These are phyloP conservation scores for Bubalus kerabau DNA, from an alignment of 2,113 vertebrate genomes.

Conservation along the genomic window DNA sequence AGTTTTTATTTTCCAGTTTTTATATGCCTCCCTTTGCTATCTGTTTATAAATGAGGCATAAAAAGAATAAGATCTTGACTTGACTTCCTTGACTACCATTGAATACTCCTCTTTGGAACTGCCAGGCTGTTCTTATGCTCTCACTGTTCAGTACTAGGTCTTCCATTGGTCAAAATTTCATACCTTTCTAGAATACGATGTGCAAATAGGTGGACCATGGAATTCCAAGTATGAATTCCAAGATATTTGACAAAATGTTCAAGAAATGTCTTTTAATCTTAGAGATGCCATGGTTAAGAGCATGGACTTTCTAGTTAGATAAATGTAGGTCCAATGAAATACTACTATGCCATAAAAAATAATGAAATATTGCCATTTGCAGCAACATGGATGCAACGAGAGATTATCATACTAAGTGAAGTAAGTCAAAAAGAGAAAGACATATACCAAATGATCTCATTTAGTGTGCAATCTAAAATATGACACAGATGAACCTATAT, in stretches of 20 bases:
- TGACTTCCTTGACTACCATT: neutral
- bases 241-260: neutral
- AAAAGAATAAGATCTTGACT: neutral
- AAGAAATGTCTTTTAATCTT: neutral
- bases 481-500: neutral
- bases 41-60: neutral
- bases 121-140: neutral
- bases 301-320: neutral
- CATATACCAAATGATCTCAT: neutral
- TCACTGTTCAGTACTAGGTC: neutral
- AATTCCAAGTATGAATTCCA: neutral
- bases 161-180: neutral
- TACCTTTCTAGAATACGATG: neutral
- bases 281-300: neutral
- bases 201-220: neutral
- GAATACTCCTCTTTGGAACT: neutral
- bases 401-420: neutral
- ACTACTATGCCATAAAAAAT: neutral
- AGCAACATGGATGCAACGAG: neutral
- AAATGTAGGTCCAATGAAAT: neutral
- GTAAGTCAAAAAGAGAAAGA: neutral
- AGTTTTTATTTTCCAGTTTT: constrained; percentile 30
- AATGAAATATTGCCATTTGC: neutral
- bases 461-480: neutral
- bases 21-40: neutral